Conservation (phyloP, 2,888 invertebrate species). For the Melinaea marsaeus region DNA sequence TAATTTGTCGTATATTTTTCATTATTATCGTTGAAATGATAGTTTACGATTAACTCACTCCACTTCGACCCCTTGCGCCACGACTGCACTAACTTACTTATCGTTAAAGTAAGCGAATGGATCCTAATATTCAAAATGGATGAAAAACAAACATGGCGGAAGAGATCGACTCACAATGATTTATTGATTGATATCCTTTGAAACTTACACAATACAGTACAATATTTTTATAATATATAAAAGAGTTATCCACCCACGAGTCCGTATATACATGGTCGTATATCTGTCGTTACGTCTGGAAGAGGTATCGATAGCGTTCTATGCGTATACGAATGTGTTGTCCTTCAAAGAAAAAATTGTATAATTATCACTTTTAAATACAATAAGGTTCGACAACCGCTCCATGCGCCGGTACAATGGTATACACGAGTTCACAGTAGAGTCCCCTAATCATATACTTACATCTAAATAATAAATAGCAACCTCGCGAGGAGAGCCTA, state of each 20-base stretch:
- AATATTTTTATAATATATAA: constrained; percentile 75
- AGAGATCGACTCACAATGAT: constrained; percentile 23
- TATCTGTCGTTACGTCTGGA: constrained; percentile 72
- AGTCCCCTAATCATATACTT: constrained; percentile 65
- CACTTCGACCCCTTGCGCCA: constrained; percentile 8
- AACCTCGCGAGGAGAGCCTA: constrained; percentile 63
- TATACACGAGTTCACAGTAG: constrained; percentile 75
- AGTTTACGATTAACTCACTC: constrained; percentile 66
- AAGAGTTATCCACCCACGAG: constrained; percentile 69
- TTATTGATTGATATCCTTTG: constrained; percentile 54
- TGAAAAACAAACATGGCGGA: constrained; percentile 15
- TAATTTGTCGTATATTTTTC: constrained; percentile 80
- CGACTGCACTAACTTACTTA: constrained; percentile 10
- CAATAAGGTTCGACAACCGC: constrained; percentile 58
- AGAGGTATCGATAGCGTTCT: constrained; percentile 66
- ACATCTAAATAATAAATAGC: constrained; percentile 77
- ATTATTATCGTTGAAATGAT: constrained; percentile 80
- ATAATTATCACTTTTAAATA: constrained; percentile 66
- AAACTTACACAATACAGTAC: constrained; percentile 70
- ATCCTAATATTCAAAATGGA: constrained; percentile 5
- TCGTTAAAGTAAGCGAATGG: constrained; percentile 11
- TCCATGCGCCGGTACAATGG: constrained; percentile 69
- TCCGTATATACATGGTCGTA: constrained; percentile 75
- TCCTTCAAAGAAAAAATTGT: constrained; percentile 72
- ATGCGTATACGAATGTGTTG: constrained; percentile 86